Evolutionary conservation across 1,140 invertebrate species (phyloP).

Genomic region (Diabrotica undecimpunctata): DNA sequence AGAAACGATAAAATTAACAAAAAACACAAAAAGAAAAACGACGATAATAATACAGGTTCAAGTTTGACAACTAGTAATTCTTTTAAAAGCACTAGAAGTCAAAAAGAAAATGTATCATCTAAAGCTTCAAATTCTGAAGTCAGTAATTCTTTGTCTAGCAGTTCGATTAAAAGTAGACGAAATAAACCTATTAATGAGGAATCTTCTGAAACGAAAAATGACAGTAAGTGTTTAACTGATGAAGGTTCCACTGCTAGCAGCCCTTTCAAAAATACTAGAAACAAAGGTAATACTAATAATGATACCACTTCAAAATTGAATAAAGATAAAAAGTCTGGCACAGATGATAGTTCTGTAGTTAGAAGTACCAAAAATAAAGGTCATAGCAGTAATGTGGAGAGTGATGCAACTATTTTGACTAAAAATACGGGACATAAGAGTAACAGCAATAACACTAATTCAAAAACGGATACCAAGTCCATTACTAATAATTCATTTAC

Average conservation of each 20-base stretch:
- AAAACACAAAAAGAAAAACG: too few species aligned
- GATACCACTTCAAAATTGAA: too few species aligned
- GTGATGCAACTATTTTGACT: neutral
- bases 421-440: slow-evolving; percentile 1
- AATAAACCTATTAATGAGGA: neutral
- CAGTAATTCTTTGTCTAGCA: too few species aligned
- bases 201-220: neutral
- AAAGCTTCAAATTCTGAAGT: too few species aligned
- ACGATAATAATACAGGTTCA: too few species aligned
- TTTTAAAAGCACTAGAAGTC: too few species aligned
- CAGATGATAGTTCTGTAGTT: neutral
- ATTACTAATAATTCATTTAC: too few species aligned
- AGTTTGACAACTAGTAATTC: too few species aligned
- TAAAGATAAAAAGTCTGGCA: too few species aligned
- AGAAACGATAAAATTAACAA: too few species aligned
- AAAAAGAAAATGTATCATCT: too few species aligned
- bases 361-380: neutral
- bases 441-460: neutral
- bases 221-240: neutral
- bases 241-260: neutral
- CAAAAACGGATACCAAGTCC: neutral
- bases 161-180: too few species aligned
- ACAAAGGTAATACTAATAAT: neutral
- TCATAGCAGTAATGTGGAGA: neutral
- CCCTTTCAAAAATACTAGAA: neutral